Percentiles rank a stretch among this genome's conserved stretches.
These are phyloP conservation scores for Ibidorhyncha struthersii DNA, from an alignment of 2,113 vertebrate genomes.

Conservation along the genomic window DNA sequence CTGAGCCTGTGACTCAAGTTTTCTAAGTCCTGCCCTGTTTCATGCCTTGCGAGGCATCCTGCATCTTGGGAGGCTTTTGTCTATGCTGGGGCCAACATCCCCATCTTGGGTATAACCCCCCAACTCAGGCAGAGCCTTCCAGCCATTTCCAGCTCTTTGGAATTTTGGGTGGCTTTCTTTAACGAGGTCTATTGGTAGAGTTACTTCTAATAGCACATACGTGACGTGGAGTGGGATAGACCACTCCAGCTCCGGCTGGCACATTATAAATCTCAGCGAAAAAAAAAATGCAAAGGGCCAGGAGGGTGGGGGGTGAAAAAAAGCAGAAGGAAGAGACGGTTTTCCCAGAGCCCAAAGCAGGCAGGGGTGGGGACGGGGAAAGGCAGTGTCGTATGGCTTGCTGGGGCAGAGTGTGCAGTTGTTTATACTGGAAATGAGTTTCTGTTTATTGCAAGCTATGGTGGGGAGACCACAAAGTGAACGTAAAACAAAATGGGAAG, in stretches of 20 bases:
- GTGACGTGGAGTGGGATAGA: background rate
- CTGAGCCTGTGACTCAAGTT: background rate
- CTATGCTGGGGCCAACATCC: background rate
- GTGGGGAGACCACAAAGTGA: constrained; percentile 47
- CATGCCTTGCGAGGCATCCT: background rate
- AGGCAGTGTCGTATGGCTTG: background rate
- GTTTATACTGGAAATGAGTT: constrained; percentile 57
- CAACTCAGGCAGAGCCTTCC: background rate
- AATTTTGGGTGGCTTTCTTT: constrained; percentile 2
- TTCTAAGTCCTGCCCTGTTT: background rate
- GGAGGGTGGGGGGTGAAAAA: background rate
- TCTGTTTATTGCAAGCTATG: constrained; percentile 52
- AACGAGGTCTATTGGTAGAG: background rate
- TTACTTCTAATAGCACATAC: background rate
- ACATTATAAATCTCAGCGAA: constrained; percentile 35
- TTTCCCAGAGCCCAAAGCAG: constrained; percentile 26
- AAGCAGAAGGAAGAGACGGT: background rate
- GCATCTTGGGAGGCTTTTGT: background rate
- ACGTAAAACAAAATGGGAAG: constrained; percentile 57
- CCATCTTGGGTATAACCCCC: background rate
- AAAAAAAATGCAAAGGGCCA: background rate
- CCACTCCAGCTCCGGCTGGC: background rate
- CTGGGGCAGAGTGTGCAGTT: constrained; percentile 36
- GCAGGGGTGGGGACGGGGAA: background rate
- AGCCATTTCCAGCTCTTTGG: background rate